Percentiles rank a stretch among this genome's conserved stretches.
phyloP scores from a whole-genome alignment of 2,113 vertebrate species.

The Lamprotornis superbus region DNA sequence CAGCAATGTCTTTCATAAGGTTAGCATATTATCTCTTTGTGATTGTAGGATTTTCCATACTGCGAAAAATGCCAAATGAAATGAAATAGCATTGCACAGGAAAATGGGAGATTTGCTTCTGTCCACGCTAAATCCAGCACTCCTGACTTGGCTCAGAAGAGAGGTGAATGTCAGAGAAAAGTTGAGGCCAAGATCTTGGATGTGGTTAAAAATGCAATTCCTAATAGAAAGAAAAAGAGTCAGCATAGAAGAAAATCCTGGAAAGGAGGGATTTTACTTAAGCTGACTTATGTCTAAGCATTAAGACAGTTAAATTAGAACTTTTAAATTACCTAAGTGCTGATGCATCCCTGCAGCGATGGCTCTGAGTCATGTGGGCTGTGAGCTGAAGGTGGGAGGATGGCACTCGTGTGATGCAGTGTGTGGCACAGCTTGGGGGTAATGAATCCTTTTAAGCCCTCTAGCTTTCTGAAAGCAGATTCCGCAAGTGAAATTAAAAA shows the following conservation, averaged over 20 bases:
- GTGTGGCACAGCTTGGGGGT: not conserved
- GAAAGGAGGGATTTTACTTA: constrained; percentile 2
- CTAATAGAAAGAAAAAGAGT: not conserved
- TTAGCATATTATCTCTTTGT: not conserved
- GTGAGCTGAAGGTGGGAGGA: constrained; percentile 13
- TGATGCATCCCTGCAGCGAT: not conserved
- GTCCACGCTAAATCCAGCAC: rapidly evolving
- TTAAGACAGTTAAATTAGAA: constrained; percentile 50
- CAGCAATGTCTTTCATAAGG: not conserved
- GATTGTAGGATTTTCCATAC: not conserved
- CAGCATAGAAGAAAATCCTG: not conserved
- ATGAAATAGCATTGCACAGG: not conserved
- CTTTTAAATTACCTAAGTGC: constrained; percentile 57
- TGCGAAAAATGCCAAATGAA: not conserved
- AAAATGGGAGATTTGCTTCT: not conserved
- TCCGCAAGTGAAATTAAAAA: not conserved
- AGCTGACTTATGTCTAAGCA: constrained; percentile 37
- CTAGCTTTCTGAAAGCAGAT: not conserved
- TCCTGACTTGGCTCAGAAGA: not conserved
- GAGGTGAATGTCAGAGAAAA: not conserved
- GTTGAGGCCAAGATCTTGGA: not conserved
- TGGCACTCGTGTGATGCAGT: not conserved
- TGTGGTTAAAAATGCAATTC: not conserved
- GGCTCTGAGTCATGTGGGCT: constrained; percentile 19
- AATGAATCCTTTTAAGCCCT: not conserved